These are phyloP conservation scores for Ichneumoninae sp. DNA, from an alignment of 2,888 invertebrate species.

Conservation along the genomic window DNA sequence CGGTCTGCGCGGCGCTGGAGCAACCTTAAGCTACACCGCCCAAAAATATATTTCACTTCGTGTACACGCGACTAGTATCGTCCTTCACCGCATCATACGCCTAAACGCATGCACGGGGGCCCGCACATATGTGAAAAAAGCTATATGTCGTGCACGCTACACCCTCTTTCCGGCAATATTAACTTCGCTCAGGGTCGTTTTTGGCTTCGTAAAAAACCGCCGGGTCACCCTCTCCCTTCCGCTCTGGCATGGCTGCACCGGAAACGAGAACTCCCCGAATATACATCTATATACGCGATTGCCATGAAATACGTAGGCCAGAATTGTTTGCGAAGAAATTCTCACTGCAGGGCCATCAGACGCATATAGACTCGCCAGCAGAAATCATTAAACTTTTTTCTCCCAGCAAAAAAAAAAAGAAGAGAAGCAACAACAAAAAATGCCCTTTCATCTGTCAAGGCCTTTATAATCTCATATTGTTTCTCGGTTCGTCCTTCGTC, in stretches of 20 bases:
- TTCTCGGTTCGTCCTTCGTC: background rate
- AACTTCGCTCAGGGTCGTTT: slow-evolving; percentile 54
- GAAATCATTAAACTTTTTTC: slow-evolving; percentile 42
- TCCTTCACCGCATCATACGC: slow-evolving; percentile 23
- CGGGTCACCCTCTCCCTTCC: slow-evolving; percentile 27
- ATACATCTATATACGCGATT: slow-evolving; percentile 36
- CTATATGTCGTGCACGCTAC: slow-evolving; percentile 16
- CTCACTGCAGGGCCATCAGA: slow-evolving; percentile 4
- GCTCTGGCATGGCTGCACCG: slow-evolving; percentile 33
- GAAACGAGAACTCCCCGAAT: slow-evolving; percentile 44
- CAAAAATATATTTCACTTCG: slow-evolving; percentile 60
- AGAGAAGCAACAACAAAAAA: too few relatives aligned
- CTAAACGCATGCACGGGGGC: slow-evolving; percentile 12
- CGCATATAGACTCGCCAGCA: slow-evolving; percentile 4
- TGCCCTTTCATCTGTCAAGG: too few relatives aligned
- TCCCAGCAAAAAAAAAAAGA: background rate
- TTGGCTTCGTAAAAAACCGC: slow-evolving; percentile 53
- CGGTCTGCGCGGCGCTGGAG: background rate
- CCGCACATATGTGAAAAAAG: slow-evolving; percentile 26
- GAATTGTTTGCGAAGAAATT: slow-evolving; percentile 41
- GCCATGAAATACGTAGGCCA: slow-evolving; percentile 36
- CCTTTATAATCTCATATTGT: background rate
- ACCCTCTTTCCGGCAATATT: slow-evolving; percentile 57
- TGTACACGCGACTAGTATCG: slow-evolving; percentile 37
- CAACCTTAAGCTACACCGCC: slow-evolving; percentile 29